phyloP scores from a whole-genome alignment of 2,888 invertebrate genomes.

The Nasonovia ribisnigri region DNA sequence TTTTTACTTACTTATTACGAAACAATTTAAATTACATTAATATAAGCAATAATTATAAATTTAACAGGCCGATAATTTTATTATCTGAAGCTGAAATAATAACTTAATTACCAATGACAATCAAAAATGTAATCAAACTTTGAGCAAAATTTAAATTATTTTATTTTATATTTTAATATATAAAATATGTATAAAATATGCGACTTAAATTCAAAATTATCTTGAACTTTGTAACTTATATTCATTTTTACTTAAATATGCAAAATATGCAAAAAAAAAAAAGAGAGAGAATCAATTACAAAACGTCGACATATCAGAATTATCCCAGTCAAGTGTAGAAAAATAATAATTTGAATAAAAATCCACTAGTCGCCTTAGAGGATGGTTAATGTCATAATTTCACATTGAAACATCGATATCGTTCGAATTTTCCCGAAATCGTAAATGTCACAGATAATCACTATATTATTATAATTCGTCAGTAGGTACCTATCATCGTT shows the following conservation, averaged over 20 bases:
- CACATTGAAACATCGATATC: no score
- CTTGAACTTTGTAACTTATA: background rate
- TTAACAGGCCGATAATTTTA: background rate
- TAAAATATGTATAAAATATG: background rate
- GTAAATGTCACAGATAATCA: no score
- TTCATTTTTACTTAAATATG: background rate
- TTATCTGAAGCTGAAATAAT: background rate
- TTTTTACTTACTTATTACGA: background rate
- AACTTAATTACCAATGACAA: background rate
- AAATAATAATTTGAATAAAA: background rate
- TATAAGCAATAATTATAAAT: background rate
- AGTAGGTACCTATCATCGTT: no score
- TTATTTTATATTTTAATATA: background rate
- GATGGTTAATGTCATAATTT: background rate
- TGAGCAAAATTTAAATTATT: background rate
- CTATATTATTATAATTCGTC: no score
- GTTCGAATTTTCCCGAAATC: no score
- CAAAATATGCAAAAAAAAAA: background rate
- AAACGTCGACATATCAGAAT: background rate
- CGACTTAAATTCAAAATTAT: background rate
- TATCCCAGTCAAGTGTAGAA: background rate
- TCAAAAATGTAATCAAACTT: background rate
- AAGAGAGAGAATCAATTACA: background rate
- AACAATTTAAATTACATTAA: background rate
- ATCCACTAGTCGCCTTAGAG: background rate